These are phyloP conservation scores for Heliocidaris tuberculata DNA, from an alignment of 35 echinoderm and acorn worm genomes.

Conservation along the genomic window DNA sequence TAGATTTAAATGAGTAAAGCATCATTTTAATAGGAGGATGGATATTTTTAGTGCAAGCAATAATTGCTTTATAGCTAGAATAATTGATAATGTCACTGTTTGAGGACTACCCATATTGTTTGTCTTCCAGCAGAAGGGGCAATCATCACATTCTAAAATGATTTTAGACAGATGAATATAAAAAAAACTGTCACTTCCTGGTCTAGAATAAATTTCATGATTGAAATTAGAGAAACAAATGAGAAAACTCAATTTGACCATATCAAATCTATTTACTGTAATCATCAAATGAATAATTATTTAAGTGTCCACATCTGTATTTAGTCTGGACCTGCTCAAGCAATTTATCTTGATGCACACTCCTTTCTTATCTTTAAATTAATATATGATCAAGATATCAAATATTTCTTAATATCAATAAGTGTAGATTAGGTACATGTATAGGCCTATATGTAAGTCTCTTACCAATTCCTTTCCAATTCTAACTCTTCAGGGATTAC, in stretches of 20 bases:
- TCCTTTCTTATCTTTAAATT: not conserved
- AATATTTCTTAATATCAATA: not conserved
- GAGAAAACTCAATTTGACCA: not conserved
- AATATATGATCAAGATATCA: not conserved
- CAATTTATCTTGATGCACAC: not conserved
- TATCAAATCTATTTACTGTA: not conserved
- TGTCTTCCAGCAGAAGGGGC: too few relatives aligned
- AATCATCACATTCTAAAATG: not conserved
- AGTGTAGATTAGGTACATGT: too few relatives aligned
- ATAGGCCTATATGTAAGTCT: not conserved
- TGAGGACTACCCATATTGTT: too few relatives aligned
- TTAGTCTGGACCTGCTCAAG: not conserved
- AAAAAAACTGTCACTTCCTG: not conserved
- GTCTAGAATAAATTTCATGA: not conserved
- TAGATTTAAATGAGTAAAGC: too few relatives aligned
- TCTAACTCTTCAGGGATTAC: not conserved
- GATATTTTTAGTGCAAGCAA: too few relatives aligned
- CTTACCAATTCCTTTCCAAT: not conserved
- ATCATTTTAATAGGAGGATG: too few relatives aligned
- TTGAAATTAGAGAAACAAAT: not conserved
- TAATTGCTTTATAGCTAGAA: too few relatives aligned
- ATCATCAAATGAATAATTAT: not conserved
- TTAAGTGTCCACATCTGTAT: not conserved
- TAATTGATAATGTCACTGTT: too few relatives aligned
- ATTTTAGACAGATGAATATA: not conserved